Base-by-base conservation (phyloP, 2,113 vertebrate species). In the Gallinago jamesoni region DNA sequence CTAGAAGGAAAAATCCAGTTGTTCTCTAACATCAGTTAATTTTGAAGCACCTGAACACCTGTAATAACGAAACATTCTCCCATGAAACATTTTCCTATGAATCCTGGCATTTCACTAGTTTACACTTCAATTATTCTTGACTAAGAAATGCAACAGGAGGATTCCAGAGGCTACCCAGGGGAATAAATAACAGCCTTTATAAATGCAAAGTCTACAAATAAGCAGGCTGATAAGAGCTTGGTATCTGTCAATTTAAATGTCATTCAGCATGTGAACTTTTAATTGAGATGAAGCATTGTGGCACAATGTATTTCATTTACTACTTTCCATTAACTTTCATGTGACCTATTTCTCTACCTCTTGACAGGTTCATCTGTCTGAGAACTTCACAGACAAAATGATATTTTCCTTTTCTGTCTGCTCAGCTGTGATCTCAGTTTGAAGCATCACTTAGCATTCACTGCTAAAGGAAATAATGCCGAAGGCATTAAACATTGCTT, bases 321-420 rank as follows among this genome's bases (percentile, higher is more conserved):
- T 66, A 85, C 92, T 97, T 98, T 90, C 86, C 22, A 52, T 88
- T 97, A 96, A 95, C 87, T 97, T 96, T 91, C 50, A 4, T 91
- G 67, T 94, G 96, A 98, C 95, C 97, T 98, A 93, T 96, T 80
- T 96, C 80, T 97, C 62, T 84, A 8, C 80, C 89, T 97, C 84
- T 91, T 97, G 96, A 97, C 97, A 98, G 95, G 94, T 97, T 97
- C 82, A 50, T 97, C 83, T 94, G 90, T 80, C 85, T 94, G 90
- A 96, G 92, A 94, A 97, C 96, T 96, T 97, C 95, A 92, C 56
- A 97, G 89, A 67, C 78, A 88, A 81, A 95, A 95, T 92, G 50
- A 68, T 63, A 80, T 84, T 90, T 86, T 30, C 33, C 47, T 95
- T 91, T 94, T 93, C 88, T 85, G 35, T 77, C 91, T 96, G 67